Base-by-base conservation (phyloP, 2,797 vertebrate genomes). In the Takifugu ocellatus region DNA sequence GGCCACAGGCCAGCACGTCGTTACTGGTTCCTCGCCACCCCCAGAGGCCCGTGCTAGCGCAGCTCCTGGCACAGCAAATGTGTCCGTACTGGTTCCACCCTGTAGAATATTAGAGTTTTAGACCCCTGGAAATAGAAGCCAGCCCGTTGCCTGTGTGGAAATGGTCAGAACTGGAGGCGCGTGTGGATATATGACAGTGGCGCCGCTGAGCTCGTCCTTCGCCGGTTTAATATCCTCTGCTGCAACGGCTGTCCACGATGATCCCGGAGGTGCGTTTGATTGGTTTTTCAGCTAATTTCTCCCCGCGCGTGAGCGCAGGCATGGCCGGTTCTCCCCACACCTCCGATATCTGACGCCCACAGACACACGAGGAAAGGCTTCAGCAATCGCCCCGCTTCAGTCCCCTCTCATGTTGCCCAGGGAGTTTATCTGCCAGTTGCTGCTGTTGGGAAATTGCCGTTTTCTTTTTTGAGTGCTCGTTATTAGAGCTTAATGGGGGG, bases 1-100 rank as follows among this genome's bases (percentile, higher is more conserved):
- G 79, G 80, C 74, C 39, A 5, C 24, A 0, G 0, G 63, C 79
- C 80, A 82, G 10, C 69, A 43, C 49, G 14, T 57, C 68, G 24
- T 66, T 56, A 53, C 39, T 52, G 17, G 54, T 57, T 67, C 52
- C 63, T 70, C 52, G 16, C 48, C 29, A 25, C 31, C 31, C n/a
- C 24, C 55, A 46, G 50, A 53, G 49, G 33, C 56, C 33, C 43
- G 16, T 42, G 46, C 53, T 11, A 3, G 25, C n/a, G 56, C 33
- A 1, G 48, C 21, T 25, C 42, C 49, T 14, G 16, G 54, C 56
- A 54, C 59, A 58, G 15, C 54, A 60, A 54, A 59, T 15, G 54
- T 42, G 63, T 25, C 9, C 46, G 58, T 58, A 70, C 50, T 29
- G 27, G 53, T 25, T 51, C 27, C 51, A n/a, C 55, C 58, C 44